These are phyloP conservation scores for Gallinago jamesoni DNA, from an alignment of 2,113 vertebrate genomes.

Conservation along the genomic window DNA sequence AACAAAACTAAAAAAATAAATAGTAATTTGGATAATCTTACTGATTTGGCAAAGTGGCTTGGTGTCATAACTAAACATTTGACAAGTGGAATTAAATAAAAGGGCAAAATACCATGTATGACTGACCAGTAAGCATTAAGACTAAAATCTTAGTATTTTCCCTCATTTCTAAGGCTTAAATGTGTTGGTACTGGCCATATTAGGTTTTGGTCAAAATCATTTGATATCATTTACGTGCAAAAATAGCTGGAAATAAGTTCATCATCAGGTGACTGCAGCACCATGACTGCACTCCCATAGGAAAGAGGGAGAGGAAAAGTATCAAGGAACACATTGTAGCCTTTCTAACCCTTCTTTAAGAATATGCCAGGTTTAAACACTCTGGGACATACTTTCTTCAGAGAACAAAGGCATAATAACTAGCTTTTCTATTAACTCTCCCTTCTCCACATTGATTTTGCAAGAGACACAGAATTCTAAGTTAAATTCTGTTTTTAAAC, in stretches of 20 bases:
- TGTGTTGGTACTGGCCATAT: not conserved
- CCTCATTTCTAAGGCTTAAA: not conserved
- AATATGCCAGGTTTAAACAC: not conserved
- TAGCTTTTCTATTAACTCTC: not conserved
- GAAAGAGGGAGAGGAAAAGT: not conserved
- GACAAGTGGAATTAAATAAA: not conserved
- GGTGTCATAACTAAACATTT: not conserved
- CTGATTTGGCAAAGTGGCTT: not conserved
- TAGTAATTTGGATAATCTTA: not conserved
- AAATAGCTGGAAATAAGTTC: not conserved
- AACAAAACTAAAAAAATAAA: not conserved
- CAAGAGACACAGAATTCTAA: not conserved
- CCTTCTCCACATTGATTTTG: not conserved
- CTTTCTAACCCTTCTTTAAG: not conserved
- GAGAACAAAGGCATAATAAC: not conserved
- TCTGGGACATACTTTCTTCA: not conserved
- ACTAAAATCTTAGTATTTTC: not conserved
- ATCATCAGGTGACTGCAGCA: not conserved
- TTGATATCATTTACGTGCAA: not conserved
- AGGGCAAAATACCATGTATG: not conserved
- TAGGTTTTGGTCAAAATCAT: not conserved
- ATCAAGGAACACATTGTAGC: not conserved
- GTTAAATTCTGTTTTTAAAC: not conserved
- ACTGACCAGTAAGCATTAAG: not conserved
- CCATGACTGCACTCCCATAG: not conserved